Evolutionary conservation across 92 coral and sea anemone genomes (phyloP).

Genomic region (Pocillopora meandrina): DNA sequence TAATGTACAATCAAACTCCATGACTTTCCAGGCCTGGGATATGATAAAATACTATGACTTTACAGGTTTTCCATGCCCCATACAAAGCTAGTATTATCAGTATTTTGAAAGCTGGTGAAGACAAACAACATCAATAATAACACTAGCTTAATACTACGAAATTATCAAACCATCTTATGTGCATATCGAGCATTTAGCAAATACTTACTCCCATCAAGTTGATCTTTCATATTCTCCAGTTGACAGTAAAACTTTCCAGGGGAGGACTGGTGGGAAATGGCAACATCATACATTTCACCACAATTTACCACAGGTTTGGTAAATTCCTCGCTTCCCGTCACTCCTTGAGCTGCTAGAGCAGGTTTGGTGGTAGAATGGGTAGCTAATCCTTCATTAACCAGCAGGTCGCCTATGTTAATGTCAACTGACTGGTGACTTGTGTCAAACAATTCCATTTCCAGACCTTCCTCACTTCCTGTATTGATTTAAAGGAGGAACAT

Average conservation of each 20-base stretch:
- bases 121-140: too few species aligned
- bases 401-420: constrained; percentile 68
- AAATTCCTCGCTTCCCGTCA: constrained; percentile 22
- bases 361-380: constrained; percentile 21
- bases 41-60: too few species aligned
- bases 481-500: not conserved
- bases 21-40: too few species aligned
- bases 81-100: too few species aligned
- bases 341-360: constrained; percentile 17
- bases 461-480: constrained; percentile 36
- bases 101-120: too few species aligned
- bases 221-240: constrained; percentile 57
- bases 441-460: constrained; percentile 77
- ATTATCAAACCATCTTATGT: not conserved
- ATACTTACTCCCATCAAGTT: constrained; percentile 70
- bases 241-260: constrained; percentile 87
- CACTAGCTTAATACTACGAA: not conserved
- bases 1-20: too few species aligned
- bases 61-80: too few species aligned
- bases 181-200: not conserved
- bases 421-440: constrained; percentile 76
- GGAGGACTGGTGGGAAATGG: constrained; percentile 60
- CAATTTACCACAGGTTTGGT: constrained; percentile 42
- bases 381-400: constrained; percentile 74
- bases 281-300: constrained; percentile 56